Percentiles rank a stretch among this genome's conserved stretches.
Conservation (phyloP, 1,140 invertebrate genomes). For the Leguminivora glycinivorella region DNA sequence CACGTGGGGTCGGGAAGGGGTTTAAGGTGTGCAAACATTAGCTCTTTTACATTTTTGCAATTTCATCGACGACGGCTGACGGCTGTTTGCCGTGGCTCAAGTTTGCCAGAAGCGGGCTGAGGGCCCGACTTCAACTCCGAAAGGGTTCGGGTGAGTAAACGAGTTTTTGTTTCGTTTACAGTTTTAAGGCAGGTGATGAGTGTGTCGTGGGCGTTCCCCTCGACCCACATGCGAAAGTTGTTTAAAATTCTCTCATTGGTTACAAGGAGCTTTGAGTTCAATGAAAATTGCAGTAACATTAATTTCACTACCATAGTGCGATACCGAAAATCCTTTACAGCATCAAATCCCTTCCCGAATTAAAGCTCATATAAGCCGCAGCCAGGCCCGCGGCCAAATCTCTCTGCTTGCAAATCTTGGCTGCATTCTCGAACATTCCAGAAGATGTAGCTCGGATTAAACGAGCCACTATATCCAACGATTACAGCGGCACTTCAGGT, state of each 20-base stretch:
- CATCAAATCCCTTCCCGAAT: conserved; percentile 48
- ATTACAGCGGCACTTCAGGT: conserved; percentile 71
- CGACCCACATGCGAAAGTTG: conserved; percentile 13
- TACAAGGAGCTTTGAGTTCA: background rate
- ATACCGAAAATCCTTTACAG: conserved; percentile 4
- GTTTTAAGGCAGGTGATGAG: conserved; percentile 33
- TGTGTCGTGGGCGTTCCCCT: conserved; percentile 19
- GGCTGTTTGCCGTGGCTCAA: conserved; percentile 62
- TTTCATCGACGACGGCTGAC: conserved; percentile 71
- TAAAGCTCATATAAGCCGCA: conserved; percentile 61
- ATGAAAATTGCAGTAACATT: background rate
- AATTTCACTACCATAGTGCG: conserved; percentile 9
- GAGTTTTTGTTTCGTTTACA: conserved; percentile 58
- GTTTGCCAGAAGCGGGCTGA: conserved; percentile 51
- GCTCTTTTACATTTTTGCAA: conserved; percentile 79
- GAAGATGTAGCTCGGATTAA: conserved; percentile 73
- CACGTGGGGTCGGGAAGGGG: conserved; percentile 74
- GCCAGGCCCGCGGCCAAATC: conserved; percentile 71
- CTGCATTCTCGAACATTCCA: conserved; percentile 75
- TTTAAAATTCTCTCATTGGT: conserved; percentile 4
- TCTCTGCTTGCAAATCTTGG: conserved; percentile 73
- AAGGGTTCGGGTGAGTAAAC: conserved; percentile 59
- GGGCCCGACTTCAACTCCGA: conserved; percentile 62
- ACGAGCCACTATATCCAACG: conserved; percentile 72
- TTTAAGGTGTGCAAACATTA: conserved; percentile 79